Conservation (phyloP, 2,113 vertebrate species). For the Pycnonotus jocosus region DNA sequence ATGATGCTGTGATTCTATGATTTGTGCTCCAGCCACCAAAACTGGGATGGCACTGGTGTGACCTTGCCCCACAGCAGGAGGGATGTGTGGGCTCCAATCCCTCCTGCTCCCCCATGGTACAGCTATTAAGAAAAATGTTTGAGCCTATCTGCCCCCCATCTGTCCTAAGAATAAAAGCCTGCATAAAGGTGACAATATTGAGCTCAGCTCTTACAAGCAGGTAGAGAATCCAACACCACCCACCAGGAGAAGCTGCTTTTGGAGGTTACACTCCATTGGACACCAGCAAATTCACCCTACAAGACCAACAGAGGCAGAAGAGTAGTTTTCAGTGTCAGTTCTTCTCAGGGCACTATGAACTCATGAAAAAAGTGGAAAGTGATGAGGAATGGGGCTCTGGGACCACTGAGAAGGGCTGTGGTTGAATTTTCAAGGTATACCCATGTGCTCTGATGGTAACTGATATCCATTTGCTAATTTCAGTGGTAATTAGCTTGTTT, state of each 20-base stretch:
- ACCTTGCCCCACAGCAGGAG: not conserved
- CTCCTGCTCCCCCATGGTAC: rapidly evolving
- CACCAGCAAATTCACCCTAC: not conserved
- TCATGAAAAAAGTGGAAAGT: not conserved
- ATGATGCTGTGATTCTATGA: not conserved
- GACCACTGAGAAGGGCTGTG: not conserved
- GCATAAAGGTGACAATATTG: not conserved
- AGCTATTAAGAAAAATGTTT: not conserved
- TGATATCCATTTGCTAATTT: not conserved
- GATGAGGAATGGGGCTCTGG: not conserved
- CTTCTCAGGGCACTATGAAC: not conserved
- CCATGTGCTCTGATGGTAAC: not conserved
- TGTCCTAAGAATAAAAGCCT: not conserved
- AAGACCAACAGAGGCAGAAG: not conserved
- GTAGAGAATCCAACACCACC: not conserved
- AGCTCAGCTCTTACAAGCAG: not conserved
- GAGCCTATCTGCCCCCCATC: not conserved
- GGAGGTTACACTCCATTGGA: not conserved
- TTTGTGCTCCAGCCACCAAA: not conserved
- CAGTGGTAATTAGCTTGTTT: not conserved
- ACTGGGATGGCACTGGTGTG: not conserved
- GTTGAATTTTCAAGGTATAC: not conserved
- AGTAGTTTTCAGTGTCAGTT: not conserved
- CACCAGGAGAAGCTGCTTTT: not conserved
- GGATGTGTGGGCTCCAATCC: not conserved